A percentile compares a stretch with the other conserved stretches of the same genome.
Evolutionary conservation across 2,888 invertebrate species (phyloP).

Genomic region (Diabrotica balteata): DNA sequence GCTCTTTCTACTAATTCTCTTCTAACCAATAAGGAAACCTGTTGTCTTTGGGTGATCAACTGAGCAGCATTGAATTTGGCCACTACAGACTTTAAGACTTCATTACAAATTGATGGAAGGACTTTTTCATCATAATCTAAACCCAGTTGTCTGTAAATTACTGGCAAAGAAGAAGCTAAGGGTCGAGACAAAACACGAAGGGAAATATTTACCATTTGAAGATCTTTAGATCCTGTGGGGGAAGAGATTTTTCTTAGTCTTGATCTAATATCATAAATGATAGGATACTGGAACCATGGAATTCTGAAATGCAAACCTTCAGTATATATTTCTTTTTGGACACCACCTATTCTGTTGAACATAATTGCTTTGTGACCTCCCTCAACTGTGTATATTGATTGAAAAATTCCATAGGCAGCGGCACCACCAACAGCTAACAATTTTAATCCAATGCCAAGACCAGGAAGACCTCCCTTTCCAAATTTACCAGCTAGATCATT

Average conservation of each 20-base stretch:
- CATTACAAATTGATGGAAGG: conserved; percentile 98
- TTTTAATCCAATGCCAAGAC: conserved; percentile 82
- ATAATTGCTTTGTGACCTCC: conserved; percentile 99
- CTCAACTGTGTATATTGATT: conserved; percentile 95
- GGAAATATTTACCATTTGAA: conserved; percentile 99
- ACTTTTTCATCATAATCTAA: conserved; percentile 98
- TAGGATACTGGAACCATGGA: conserved; percentile 99
- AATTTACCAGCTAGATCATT: conserved; percentile 89
- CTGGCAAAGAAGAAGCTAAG: conserved; percentile 80
- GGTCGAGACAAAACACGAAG: conserved; percentile 95
- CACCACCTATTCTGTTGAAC: conserved; percentile 94
- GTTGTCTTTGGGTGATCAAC: conserved; percentile 97
- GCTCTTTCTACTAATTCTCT: too few relatives aligned
- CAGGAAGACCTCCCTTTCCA: conserved; percentile 85
- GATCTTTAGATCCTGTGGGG: conserved; percentile 96
- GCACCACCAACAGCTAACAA: conserved; percentile 83
- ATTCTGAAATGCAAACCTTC: conserved; percentile 98
- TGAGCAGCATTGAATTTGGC: conserved; percentile 99
- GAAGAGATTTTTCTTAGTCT: conserved; percentile 96
- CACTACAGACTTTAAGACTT: conserved; percentile 97
- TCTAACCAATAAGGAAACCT: conserved; percentile 90
- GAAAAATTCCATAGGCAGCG: conserved; percentile 84
- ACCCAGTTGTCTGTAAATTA: conserved; percentile 91
- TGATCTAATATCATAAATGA: conserved; percentile 98
- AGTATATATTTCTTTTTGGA: conserved; percentile 89